Evolutionary conservation across 1,140 invertebrate species (phyloP).

Genomic region (Caenorhabditis tropicalis): DNA sequence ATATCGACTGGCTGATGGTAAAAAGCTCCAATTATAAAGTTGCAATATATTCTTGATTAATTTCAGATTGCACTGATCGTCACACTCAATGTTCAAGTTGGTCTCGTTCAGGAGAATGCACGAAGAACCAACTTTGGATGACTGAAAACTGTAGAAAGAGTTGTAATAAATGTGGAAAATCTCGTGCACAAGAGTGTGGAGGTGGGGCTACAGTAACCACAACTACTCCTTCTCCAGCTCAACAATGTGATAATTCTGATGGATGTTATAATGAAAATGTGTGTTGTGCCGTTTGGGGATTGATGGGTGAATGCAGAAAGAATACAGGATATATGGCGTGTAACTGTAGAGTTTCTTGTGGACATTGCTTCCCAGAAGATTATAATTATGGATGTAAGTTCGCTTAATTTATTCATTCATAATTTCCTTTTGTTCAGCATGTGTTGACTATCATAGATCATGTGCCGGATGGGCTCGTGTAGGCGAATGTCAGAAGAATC

Average conservation of each 20-base stretch:
- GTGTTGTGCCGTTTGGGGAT: slow-evolving; percentile 58
- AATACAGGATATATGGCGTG: slow-evolving; percentile 58
- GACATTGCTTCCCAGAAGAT: slow-evolving; percentile 54
- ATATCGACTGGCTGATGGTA: slow-evolving; percentile 49
- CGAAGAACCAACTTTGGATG: slow-evolving; percentile 55
- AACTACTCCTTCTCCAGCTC: not conserved
- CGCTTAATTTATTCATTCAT: not conserved
- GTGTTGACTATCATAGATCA: slow-evolving; percentile 53
- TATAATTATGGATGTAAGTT: slow-evolving; percentile 56
- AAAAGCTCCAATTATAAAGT: not conserved
- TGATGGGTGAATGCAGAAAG: slow-evolving; percentile 54
- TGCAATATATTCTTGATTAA: not conserved
- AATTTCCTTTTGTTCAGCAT: slow-evolving; percentile 43
- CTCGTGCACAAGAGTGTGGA: slow-evolving; percentile 56
- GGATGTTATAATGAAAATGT: slow-evolving; percentile 61
- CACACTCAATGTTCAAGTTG: slow-evolving; percentile 55
- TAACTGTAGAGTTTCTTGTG: slow-evolving; percentile 58
- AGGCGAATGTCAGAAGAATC: slow-evolving; percentile 56
- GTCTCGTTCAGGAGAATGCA: slow-evolving; percentile 57
- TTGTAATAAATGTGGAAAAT: slow-evolving; percentile 56
- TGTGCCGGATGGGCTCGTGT: slow-evolving; percentile 53
- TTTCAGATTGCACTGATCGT: slow-evolving; percentile 57
- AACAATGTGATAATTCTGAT: slow-evolving; percentile 37
- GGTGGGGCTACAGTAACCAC: not conserved
- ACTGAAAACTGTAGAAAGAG: slow-evolving; percentile 57